These are phyloP conservation scores for Orchestia grillus DNA, from an alignment of 1,140 invertebrate genomes.

Conservation along the genomic window DNA sequence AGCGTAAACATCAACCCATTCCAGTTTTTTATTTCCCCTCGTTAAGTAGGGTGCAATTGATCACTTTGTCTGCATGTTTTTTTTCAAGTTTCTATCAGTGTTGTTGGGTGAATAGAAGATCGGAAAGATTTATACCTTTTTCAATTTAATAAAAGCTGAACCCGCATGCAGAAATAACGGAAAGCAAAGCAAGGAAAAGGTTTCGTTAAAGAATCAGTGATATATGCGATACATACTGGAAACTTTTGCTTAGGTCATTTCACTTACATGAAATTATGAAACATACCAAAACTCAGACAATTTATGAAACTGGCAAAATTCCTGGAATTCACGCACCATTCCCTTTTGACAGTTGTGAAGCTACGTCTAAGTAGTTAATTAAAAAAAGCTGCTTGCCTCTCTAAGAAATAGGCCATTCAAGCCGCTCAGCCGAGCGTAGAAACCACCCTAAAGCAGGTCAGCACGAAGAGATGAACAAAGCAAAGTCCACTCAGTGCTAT, in stretches of 20 bases:
- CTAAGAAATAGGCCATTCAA: neutral
- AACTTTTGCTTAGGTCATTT: neutral
- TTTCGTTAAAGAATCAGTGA: neutral
- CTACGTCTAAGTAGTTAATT: neutral
- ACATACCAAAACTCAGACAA: neutral
- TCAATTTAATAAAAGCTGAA: too few species aligned
- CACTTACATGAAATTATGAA: neutral
- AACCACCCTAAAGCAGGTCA: neutral
- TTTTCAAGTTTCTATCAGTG: too few species aligned
- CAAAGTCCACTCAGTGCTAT: neutral
- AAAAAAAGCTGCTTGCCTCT: neutral
- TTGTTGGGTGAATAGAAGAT: too few species aligned
- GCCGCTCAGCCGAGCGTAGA: neutral
- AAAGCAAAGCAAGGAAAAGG: neutral
- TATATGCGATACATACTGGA: neutral
- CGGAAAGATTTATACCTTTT: too few species aligned
- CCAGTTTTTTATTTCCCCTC: too few species aligned
- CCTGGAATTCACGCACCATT: neutral
- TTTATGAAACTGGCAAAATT: neutral
- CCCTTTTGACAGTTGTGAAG: neutral
- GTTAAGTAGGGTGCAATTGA: too few species aligned
- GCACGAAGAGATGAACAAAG: neutral
- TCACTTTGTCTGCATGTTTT: too few species aligned
- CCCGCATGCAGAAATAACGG: neutral
- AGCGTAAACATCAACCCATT: too few species aligned